Conservation (phyloP, 2,797 vertebrate species). For the Arnoldichthys spilopterus region DNA sequence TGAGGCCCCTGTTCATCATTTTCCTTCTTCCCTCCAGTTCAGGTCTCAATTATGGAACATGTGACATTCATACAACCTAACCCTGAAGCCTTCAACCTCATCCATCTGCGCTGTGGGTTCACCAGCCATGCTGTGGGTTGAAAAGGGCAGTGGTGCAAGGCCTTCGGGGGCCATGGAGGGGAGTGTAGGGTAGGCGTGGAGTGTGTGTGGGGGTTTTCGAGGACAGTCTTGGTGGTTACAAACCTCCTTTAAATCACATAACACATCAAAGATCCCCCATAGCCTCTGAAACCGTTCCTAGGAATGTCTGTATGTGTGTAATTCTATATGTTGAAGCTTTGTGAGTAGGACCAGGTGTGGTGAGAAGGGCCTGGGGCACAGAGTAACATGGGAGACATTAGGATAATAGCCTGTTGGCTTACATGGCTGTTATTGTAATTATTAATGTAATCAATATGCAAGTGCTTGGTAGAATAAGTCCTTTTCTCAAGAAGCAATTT, state of each 20-base stretch:
- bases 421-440: constrained; percentile 16
- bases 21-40: not conserved
- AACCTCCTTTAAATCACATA: constrained; percentile 55
- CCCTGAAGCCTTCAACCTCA: not conserved
- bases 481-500: constrained; percentile 7
- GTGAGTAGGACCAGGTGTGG: constrained; percentile 47
- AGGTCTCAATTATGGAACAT: not conserved
- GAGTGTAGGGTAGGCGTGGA: constrained; percentile 28
- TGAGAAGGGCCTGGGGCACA: constrained; percentile 18
- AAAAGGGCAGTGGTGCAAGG: constrained; percentile 15
- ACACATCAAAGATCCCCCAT: constrained; percentile 52
- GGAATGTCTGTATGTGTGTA: constrained; percentile 36
- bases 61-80: not conserved
- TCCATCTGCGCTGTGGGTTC: not conserved
- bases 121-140: constrained; percentile 13
- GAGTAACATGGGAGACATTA: constrained; percentile 22
- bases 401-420: constrained; percentile 34
- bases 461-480: not conserved
- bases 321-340: constrained; percentile 45
- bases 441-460: constrained; percentile 26
- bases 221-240: constrained; percentile 46
- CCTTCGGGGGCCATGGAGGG: constrained; percentile 34
- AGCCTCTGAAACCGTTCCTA: constrained; percentile 37
- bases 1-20: not conserved
- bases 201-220: constrained; percentile 30